Base-by-base conservation (phyloP, 1,140 invertebrate species). In the Odontomachus brunneus region DNA sequence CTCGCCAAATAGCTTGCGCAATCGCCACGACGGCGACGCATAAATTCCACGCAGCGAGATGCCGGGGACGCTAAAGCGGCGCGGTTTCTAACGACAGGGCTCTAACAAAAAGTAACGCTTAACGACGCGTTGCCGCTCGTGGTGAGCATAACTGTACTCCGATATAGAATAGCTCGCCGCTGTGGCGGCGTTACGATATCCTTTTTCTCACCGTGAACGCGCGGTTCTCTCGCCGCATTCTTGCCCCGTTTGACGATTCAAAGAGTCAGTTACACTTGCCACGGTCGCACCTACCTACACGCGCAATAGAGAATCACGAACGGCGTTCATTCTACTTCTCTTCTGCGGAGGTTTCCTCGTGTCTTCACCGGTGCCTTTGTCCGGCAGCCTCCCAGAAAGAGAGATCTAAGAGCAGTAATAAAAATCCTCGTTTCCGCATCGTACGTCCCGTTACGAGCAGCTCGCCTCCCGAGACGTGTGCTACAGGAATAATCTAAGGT, bases 81-180 rank as follows among this genome's bases (percentile, higher is more conserved):
- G 33, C 44, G 26, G 14, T 51, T 29, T 44, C 22, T 65, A 51
- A 48, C n/a, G 9, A n/a, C 1, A 33, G 76, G 55, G 38, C 26
- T 82, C 84, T 76, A 83, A 87, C 85, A 67, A 86, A 86, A 84
- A 76, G 19, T 72, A 49, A 78, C 72, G 57, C 15, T 29, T 53
- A 33, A 33, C 57, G 66, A 83, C 63, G 57, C 55, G 19, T 44
- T 48, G 38, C 38, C 38, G 38, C 57, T 57, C 38, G 29, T 65
- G 60, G 67, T 83, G 38, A 81, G 62, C 29, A 84, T 88, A 87
- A 88, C 86, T 87, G 82, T 87, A 88, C 75, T 81, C 22, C 57
- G 3, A 57, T 57, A 87, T 71, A 84, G 85, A 84, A 84, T 87
- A 55, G 24, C 48, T 57, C 57, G 65, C 74, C 69, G 75, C 19